Conservation (phyloP, 2,888 invertebrate genomes). For the Synergus gifuensis region DNA sequence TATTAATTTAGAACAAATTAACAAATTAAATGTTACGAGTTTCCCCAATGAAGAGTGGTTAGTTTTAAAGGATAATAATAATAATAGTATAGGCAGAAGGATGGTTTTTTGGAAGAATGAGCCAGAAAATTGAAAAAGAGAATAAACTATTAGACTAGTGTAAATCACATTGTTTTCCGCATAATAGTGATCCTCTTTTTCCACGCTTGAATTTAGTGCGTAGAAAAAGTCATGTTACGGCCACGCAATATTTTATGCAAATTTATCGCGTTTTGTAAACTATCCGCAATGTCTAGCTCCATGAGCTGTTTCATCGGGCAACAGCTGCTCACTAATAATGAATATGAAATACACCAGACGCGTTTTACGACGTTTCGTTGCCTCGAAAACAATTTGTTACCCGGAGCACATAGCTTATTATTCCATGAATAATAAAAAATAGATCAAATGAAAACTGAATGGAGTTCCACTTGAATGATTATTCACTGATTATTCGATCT, state of each 20-base stretch:
- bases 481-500: background rate
- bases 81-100: too few species aligned
- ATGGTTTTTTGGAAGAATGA: too few species aligned
- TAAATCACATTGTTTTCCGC: background rate
- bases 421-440: background rate
- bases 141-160: background rate
- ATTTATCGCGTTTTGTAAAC: conserved; percentile 34
- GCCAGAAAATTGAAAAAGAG: background rate
- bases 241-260: conserved; percentile 26
- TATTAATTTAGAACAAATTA: too few species aligned
- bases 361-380: conserved; percentile 35
- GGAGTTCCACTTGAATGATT: background rate
- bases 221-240: background rate
- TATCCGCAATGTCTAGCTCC: conserved; percentile 38
- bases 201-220: background rate
- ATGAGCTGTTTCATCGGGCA: conserved; percentile 61
- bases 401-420: background rate
- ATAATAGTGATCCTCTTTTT: background rate
- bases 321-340: conserved; percentile 65
- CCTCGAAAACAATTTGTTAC: conserved; percentile 19
- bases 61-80: too few species aligned
- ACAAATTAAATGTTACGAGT: too few species aligned
- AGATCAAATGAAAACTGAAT: background rate
- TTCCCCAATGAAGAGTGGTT: too few species aligned
- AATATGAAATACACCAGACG: conserved; percentile 60